phyloP scores from a whole-genome alignment of 2,113 vertebrate genomes.

The Lepus europaeus region DNA sequence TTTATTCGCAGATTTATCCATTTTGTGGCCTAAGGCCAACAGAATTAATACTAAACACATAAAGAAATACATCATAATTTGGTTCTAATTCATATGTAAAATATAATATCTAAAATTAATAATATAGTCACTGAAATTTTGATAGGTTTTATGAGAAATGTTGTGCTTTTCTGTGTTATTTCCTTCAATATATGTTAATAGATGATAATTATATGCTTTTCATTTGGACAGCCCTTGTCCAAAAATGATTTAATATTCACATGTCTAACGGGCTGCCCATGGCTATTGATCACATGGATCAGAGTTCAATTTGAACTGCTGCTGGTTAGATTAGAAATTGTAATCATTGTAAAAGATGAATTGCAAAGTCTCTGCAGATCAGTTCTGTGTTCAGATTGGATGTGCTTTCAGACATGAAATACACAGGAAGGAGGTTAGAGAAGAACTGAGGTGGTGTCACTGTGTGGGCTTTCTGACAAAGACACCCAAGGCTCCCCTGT shows the following conservation, averaged over 20 bases:
- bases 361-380: constrained; percentile 75
- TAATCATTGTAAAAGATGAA: constrained; percentile 82
- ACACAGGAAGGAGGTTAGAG: constrained; percentile 40
- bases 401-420: constrained; percentile 60
- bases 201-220: constrained; percentile 83
- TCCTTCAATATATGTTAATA: constrained; percentile 82
- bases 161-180: constrained; percentile 69
- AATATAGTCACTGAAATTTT: constrained; percentile 40
- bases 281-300: constrained; percentile 83
- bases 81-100: constrained; percentile 61
- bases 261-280: constrained; percentile 62
- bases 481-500: background rate
- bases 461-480: constrained; percentile 52
- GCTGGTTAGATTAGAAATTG: constrained; percentile 82
- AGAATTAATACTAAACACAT: constrained; percentile 54
- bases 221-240: constrained; percentile 74
- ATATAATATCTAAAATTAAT: constrained; percentile 63
- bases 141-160: constrained; percentile 50
- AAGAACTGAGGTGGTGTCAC: constrained; percentile 31
- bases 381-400: constrained; percentile 72
- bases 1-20: constrained; percentile 55
- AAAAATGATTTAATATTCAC: constrained; percentile 75
- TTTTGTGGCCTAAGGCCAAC: constrained; percentile 8
- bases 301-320: constrained; percentile 82
- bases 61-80: constrained; percentile 62